Percentiles rank a stretch among this genome's conserved stretches.
Conservation (phyloP, 2,797 vertebrate species). For the Leptatherina wallacei region DNA sequence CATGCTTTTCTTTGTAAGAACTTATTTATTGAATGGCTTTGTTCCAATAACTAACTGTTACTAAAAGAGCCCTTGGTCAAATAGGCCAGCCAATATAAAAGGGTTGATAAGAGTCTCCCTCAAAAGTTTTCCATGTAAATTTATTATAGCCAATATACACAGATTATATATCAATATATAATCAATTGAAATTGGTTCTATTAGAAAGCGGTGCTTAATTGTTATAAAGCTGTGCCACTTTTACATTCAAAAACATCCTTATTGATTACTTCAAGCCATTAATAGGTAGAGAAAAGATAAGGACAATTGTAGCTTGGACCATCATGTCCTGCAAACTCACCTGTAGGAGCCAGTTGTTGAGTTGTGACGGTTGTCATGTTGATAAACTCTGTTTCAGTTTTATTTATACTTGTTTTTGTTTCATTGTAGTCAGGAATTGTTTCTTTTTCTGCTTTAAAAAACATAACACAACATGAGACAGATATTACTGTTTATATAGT, state of each 20-base stretch:
- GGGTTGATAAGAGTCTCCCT: no score
- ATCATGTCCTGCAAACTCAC: constrained; percentile 44
- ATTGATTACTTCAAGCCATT: constrained; percentile 4
- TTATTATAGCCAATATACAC: no score
- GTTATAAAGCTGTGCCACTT: neutral
- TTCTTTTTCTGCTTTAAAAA: constrained; percentile 32
- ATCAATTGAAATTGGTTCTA: no score
- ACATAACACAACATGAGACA: constrained; percentile 13
- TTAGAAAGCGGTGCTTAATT: neutral
- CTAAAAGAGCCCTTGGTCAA: no score
- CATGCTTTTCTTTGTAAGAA: no score
- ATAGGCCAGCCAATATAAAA: no score
- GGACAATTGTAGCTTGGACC: neutral
- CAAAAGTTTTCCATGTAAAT: no score
- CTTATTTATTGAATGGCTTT: no score
- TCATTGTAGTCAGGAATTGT: constrained; percentile 43
- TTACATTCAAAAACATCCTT: neutral
- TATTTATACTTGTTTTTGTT: constrained; percentile 52
- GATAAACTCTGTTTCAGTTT: constrained; percentile 59
- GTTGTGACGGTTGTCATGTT: constrained; percentile 45
- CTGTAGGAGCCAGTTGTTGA: constrained; percentile 32
- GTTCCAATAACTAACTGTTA: no score
- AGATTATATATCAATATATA: no score
- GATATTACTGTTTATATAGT: neutral
- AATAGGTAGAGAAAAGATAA: neutral